Percentiles rank a stretch among this genome's conserved stretches.
phyloP scores from a whole-genome alignment of 2,797 vertebrate genomes.

The Hypotaenidia okinawae region DNA sequence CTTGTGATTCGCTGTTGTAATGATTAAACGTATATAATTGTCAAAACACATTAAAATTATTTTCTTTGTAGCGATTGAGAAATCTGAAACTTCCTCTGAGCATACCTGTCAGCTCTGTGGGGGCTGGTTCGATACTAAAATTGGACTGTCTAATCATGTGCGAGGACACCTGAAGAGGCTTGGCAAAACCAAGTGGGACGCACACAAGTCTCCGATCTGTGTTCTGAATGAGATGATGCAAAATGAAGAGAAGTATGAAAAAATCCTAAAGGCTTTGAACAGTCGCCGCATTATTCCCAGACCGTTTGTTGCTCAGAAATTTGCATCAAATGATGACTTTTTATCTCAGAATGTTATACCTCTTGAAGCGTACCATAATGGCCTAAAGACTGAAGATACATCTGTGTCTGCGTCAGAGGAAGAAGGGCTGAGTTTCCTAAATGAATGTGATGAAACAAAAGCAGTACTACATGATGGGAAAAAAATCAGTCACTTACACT shows the following conservation, averaged over 20 bases:
- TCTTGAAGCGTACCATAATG: conserved; percentile 85
- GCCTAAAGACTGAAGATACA: conserved; percentile 87
- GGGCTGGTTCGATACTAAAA: conserved; percentile 96
- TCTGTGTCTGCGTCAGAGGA: conserved; percentile 82
- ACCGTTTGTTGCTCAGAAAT: conserved; percentile 85
- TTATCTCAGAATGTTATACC: conserved; percentile 84
- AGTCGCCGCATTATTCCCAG: conserved; percentile 88
- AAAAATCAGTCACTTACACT: conserved; percentile 89
- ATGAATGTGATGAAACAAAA: conserved; percentile 84
- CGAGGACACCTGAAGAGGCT: conserved; percentile 97
- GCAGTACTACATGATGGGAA: conserved; percentile 80
- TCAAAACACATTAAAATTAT: conserved; percentile 37
- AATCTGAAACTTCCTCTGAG: conserved; percentile 87
- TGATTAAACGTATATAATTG: not conserved
- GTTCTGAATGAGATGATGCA: conserved; percentile 97
- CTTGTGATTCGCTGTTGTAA: not conserved
- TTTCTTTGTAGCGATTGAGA: conserved; percentile 83
- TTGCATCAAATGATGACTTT: conserved; percentile 83
- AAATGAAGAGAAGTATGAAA: conserved; percentile 94
- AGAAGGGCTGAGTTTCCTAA: conserved; percentile 82
- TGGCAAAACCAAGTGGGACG: conserved; percentile 89
- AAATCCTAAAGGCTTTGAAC: conserved; percentile 92
- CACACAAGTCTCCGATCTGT: conserved; percentile 92
- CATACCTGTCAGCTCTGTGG: conserved; percentile 95
- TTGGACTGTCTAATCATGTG: conserved; percentile 97